Conservation (phyloP, 2,888 invertebrate genomes). For the Zygaena filipendulae region DNA sequence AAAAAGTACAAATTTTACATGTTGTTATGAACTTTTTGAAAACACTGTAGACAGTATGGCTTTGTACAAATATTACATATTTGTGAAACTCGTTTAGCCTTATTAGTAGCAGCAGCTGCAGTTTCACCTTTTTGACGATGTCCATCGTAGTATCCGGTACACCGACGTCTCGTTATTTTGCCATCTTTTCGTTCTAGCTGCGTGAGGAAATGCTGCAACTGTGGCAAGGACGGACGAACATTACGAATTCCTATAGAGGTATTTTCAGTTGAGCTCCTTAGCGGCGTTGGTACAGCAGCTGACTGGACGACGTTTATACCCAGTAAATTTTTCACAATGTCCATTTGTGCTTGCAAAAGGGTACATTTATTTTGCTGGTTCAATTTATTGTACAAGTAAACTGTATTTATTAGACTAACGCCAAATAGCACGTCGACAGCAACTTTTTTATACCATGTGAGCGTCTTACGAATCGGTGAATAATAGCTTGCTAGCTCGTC, state of each 20-base stretch:
- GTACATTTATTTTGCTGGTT: constrained; percentile 6
- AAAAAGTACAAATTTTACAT: no score
- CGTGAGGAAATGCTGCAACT: constrained; percentile 11
- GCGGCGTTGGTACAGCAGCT: constrained; percentile 2
- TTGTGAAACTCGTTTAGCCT: constrained; percentile 12
- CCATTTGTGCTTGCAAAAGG: constrained; percentile 11
- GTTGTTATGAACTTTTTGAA: no score
- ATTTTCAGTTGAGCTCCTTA: constrained; percentile 4
- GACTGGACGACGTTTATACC: no score
- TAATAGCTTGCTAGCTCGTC: neutral
- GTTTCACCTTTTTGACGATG: constrained; percentile 6
- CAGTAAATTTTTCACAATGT: constrained; percentile 9
- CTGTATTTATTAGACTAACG: constrained; percentile 7
- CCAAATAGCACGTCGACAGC: constrained; percentile 5
- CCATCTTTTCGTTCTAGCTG: constrained; percentile 11
- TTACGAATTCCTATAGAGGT: constrained; percentile 6
- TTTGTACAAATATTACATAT: no score
- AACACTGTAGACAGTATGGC: no score
- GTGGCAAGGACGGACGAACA: constrained; percentile 4
- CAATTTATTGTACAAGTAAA: constrained; percentile 10
- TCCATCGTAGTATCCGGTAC: constrained; percentile 10
- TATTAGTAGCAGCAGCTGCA: constrained; percentile 12
- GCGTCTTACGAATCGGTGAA: neutral
- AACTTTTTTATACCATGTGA: neutral
- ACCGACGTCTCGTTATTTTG: constrained; percentile 12